Evolutionary conservation across 2,797 vertebrate genomes (phyloP), one percentile per base, ranked within the genome.

Genomic region (Galagoides demidoff): DNA sequence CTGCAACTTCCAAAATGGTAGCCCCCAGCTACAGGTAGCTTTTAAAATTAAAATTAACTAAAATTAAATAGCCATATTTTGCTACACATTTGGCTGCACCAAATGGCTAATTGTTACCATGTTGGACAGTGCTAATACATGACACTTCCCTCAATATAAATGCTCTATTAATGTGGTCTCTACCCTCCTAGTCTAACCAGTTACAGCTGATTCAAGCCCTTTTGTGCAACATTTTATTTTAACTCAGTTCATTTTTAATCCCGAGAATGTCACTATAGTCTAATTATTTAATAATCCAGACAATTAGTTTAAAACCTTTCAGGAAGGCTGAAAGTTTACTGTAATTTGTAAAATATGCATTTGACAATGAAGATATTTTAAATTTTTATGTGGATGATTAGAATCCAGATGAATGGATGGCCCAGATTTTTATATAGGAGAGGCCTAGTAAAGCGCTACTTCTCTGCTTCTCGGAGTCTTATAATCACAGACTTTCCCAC

Each of bases 211-310:
- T 55, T 77, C 78, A 73, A 22, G n/a, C 31, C 81, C 52, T 71
- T 14, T 79, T 34, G 22, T 25, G 19, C 13, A 84, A 74, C 13
- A 63, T 84, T 95, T 91, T 76, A 63, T 70, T 92, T 78, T 87
- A 52, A 71, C 49, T 94, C n/a, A 61, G 64, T 68, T 96, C 45
- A 90, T 63, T 82, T 82, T 43, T 82, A 43, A 63, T 63, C 39
- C 23, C 57, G 81, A 81, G n/a, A 85, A 88, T 73, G 43, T 37
- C 52, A 66, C 64, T 91, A 23, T 23, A 76, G 83, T 89, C 12
- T 83, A 90, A 83, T 85, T 77, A 71, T 57, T 70, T 92, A 78
- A 49, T 22, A 89, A 27, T 49, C 37, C 25, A 87, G 37, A 45
- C 45, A 61, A 52, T 52, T 52, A 52, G 49, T 52, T 22, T 19